Base-by-base conservation (phyloP, 2,113 vertebrate species). In the Eurystomus gularis region DNA sequence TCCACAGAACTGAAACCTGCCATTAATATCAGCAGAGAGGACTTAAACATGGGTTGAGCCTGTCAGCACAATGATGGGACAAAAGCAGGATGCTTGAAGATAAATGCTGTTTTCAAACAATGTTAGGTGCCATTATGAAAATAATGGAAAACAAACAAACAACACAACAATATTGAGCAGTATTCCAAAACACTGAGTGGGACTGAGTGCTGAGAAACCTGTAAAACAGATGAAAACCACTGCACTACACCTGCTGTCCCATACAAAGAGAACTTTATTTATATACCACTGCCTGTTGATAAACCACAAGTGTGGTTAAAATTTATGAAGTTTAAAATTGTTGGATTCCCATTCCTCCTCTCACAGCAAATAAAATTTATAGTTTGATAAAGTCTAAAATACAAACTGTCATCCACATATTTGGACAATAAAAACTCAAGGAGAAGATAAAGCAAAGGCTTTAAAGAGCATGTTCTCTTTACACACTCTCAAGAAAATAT, bases 111-210 rank as follows among this genome's bases (percentile, higher is more conserved):
- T 78, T 16, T 40, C 52, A 62, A 77, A 77, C 16, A 31, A 33
- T 14, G 20, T 52, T 49, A 75, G 17, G 11, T 48, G 18, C 24
- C 44, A 11, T 20, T 33, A 69, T 57, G 29, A 65, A 86, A 92
- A 84, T 0, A 0, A 18, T 7, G 17, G 13, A 4, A 0, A 23
- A 51, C 46, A 13, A 1, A 7, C 11, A 42, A 42, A 42, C 18
- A 61, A 46, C 6, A 13, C 19, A 17, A 39, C 37, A 93, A 61
- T 40, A 44, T 3, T 87, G n/a, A 89, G 5, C 20, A 83, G 25
- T 19, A 61, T 84, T 78, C n/a, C 39, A 64, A 37, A 93, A 55
- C 4, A 4, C 9, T n/a, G 44, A 17, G 5, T 28, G 48, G 37
- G 62, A 35, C 40, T 44, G 20, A 79, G 26, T 12, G 31, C 35